Conservation (phyloP, 2,797 vertebrate species). For the Pangasius larnaudii region DNA sequence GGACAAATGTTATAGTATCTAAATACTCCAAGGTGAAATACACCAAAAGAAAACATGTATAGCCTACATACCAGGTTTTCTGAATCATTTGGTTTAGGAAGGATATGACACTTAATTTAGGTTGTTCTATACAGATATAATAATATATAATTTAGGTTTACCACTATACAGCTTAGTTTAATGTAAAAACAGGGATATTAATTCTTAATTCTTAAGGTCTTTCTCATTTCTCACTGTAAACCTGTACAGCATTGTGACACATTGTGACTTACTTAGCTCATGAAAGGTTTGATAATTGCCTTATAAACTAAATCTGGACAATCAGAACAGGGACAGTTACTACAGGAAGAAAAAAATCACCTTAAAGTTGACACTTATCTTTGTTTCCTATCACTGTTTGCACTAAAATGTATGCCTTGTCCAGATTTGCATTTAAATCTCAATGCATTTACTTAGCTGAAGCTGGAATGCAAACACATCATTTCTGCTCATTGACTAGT, state of each 20-base stretch:
- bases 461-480: background rate
- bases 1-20: background rate
- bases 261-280: background rate
- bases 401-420: background rate
- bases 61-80: no score
- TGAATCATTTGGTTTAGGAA: no score
- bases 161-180: background rate
- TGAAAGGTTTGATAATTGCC: background rate
- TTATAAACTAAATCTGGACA: background rate
- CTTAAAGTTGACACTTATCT: background rate
- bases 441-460: background rate
- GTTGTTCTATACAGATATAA: no score
- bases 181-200: background rate
- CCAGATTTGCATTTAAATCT: background rate
- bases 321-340: background rate
- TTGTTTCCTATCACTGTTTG: background rate
- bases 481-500: background rate
- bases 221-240: background rate
- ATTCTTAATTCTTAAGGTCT: background rate
- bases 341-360: background rate
- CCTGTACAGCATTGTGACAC: background rate
- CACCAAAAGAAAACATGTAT: background rate
- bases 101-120: no score
- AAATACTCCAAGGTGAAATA: background rate
- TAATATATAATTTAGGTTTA: no score